Evolutionary conservation across 2,113 vertebrate species (phyloP), one percentile per base, ranked within the genome.

Genomic region (Nematolebias whitei): DNA sequence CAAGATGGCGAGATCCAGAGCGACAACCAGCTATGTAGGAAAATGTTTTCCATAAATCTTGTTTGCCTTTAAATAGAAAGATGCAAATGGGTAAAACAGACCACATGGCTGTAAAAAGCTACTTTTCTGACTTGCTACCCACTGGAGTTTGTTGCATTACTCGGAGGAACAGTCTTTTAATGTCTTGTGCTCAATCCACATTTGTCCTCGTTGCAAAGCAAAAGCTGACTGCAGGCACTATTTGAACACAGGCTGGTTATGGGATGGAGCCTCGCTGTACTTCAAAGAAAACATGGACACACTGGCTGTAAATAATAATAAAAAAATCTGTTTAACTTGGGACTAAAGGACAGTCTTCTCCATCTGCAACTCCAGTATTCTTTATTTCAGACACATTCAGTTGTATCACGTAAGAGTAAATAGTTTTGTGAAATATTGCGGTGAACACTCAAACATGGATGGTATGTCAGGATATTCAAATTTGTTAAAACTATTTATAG

Each of bases 171-270:
- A 43, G 24, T 52, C 53, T 59, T 18, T 12, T n/a, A 45, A 29
- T 29, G 7, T 29, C 7, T 18, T 68, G 44, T 24, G 12, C 10
- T 40, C n/a, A 48, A 49, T 56, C 12, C 49, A 53, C 62, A 23
- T 43, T 18, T 29, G n/a, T 43, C n/a, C n/a, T n/a, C n/a, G n/a
- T n/a, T n/a, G n/a, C n/a, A n/a, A n/a, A n/a, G n/a, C n/a, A 60
- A 19, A 56, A 26, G 56, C n/a, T n/a, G n/a, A n/a, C 60, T 64
- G 29, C 35, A 41, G 59, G 41, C 6, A 13, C 44, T 44, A 24
- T 63, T 2, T 55, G 35, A 74, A 47, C 22, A 56, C 52, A 43
- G 1, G 9, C 18, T 44, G 20, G 20, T 62, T 39, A 55, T 32
- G 15, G n/a, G 22, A 55, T 38, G 38, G 18, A 62, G 58, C 24